Conservation (phyloP, 2,797 vertebrate genomes). For the Thaleichthys pacificus region DNA sequence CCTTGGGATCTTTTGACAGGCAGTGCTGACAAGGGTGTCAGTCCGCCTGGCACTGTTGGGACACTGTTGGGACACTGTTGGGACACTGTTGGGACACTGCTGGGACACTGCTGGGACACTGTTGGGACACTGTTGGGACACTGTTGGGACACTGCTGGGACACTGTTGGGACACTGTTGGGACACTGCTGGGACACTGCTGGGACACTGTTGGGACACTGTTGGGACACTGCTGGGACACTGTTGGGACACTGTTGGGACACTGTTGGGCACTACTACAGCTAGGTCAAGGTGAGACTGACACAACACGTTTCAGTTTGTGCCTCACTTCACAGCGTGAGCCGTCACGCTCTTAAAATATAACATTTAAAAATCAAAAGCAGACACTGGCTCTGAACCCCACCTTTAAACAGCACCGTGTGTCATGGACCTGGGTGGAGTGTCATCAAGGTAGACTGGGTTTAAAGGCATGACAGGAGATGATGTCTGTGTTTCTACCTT, state of each 20-base stretch:
- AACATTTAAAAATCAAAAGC: background rate
- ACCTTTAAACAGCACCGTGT: background rate
- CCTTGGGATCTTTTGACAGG: conserved; percentile 2
- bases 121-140: too few species aligned
- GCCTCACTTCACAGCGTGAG: background rate
- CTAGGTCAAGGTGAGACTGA: conserved; percentile 12
- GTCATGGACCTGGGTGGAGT: conserved; percentile 29
- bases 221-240: too few species aligned
- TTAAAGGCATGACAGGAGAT: background rate
- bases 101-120: too few species aligned
- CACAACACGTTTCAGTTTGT: background rate
- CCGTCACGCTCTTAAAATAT: background rate
- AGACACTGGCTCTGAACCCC: background rate
- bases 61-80: too few species aligned
- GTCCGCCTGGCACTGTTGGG: background rate
- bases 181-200: too few species aligned
- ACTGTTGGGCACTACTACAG: background rate
- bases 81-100: too few species aligned
- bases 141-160: too few species aligned
- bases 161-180: too few species aligned
- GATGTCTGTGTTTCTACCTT: background rate
- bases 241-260: too few species aligned
- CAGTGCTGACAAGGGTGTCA: conserved; percentile 1
- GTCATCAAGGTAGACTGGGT: conserved; percentile 19
- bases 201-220: too few species aligned